Base-by-base conservation (phyloP, 2,888 invertebrate species). In the Kuschelorhynchus macadamiae region DNA sequence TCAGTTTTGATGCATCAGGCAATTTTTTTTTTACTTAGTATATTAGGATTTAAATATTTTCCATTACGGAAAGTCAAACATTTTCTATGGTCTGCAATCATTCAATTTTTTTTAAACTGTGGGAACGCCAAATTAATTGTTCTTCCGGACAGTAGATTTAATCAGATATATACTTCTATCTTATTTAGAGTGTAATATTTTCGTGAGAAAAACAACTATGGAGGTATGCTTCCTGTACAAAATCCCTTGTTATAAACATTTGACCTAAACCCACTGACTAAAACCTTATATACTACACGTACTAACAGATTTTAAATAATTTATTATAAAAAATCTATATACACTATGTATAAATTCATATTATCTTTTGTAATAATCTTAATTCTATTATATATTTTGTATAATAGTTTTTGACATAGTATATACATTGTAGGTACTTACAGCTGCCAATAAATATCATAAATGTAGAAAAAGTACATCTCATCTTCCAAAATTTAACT, bases 321-420 rank as follows among this genome's bases (percentile, higher is more conserved):
- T 67, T 67, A 67, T 39, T 61, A 53, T 66, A 53, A 59, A 59
- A 60, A 66, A 67, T 55, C 46, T 67, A 67, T 67, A 56, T 67
- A 67, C 67, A 67, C 36, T 67, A 67, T 67, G 49, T 61, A 67
- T 67, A 67, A 61, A 67, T 30, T 59, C 36, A 47, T 52, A 66
- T 55, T 52, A 39, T 50, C 20, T 16, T 53, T 30, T 55, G 46
- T 55, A 8, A 42, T 53, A 36, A 47, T 9, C 20, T 20, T 47
- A 21, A 57, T 12, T 12, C 12, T 21, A 16, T 21, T 41, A 60
- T 25, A 33, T 36, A 9, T 59, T 49, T 30, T 30, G 20, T 41
- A 55, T 25, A 41, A 25, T 53, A 53, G 12, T 50, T 50, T 42
- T 42, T 12, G 50, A 61, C 39, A 60, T n/a, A n/a, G 8, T 30